Conservation (phyloP, 37 sponge, comb jelly and placozoan species). For the Diacarnus erythraeanus region DNA sequence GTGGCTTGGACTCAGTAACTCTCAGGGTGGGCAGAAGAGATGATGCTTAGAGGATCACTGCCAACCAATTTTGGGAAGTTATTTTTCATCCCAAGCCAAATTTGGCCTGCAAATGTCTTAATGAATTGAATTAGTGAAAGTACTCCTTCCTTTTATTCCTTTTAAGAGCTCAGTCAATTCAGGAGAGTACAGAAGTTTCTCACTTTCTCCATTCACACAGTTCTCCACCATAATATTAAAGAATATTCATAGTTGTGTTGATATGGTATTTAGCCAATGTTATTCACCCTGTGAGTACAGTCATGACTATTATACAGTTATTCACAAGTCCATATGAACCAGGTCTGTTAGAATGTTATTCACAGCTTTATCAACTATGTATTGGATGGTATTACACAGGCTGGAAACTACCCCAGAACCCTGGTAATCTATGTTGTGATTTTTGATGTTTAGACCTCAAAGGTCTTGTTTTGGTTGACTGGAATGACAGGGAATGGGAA, state of each 20-base stretch:
- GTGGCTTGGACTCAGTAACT: neutral
- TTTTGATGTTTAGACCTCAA: too few relatives aligned
- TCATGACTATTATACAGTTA: neutral
- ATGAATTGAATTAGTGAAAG: neutral
- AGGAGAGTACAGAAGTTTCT: too few relatives aligned
- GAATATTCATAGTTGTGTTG: neutral
- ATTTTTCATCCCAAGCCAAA: neutral
- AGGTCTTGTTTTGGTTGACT: too few relatives aligned
- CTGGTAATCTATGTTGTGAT: too few relatives aligned
- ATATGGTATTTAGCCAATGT: neutral
- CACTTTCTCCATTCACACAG: too few relatives aligned
- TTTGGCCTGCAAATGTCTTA: neutral
- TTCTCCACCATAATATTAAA: too few relatives aligned
- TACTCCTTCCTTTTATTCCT: neutral
- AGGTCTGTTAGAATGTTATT: neutral
- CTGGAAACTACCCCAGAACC: too few relatives aligned
- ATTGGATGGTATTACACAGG: too few relatives aligned
- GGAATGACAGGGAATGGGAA: too few relatives aligned
- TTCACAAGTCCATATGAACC: neutral
- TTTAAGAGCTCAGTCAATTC: too few relatives aligned
- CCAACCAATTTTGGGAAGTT: neutral
- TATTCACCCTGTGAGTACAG: neutral
- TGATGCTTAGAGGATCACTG: neutral
- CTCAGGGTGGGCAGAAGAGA: neutral
- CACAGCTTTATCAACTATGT: too few relatives aligned